A percentile compares a stretch with the other conserved stretches of the same genome.
Evolutionary conservation across 2,113 vertebrate species (phyloP).

Genomic region (Litocranius walleri): DNA sequence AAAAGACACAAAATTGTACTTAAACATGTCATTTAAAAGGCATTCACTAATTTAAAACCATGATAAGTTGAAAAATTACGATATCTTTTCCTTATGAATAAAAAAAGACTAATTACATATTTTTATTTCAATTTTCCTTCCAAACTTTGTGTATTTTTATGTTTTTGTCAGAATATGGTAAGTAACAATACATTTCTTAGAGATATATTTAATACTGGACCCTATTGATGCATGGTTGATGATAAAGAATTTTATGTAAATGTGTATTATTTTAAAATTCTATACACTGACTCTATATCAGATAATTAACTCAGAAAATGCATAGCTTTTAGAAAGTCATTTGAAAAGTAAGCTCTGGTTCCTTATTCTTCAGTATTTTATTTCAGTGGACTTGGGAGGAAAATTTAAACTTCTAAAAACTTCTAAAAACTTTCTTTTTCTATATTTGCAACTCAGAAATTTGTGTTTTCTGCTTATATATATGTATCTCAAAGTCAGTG

Average conservation of each 20-base stretch:
- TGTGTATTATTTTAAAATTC: constrained; percentile 56
- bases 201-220: constrained; percentile 43
- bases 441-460: constrained; percentile 42
- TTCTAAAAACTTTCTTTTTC: neutral
- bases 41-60: constrained; percentile 71
- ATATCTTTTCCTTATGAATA: constrained; percentile 68
- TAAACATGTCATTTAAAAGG: constrained; percentile 56
- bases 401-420: neutral
- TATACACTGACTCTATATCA: constrained; percentile 72
- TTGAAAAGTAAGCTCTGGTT: neutral
- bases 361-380: neutral
- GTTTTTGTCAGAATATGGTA: neutral
- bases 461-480: neutral
- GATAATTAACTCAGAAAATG: constrained; percentile 77
- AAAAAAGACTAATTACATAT: neutral
- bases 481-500: neutral
- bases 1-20: constrained; percentile 38
- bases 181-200: constrained; percentile 22
- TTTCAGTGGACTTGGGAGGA: neutral
- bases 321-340: constrained; percentile 73
- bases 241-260: constrained; percentile 56
- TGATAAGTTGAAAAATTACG: constrained; percentile 70
- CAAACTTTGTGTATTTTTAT: neutral
- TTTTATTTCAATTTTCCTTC: neutral
- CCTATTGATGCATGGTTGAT: neutral